Evolutionary conservation across 1,140 invertebrate species (phyloP).

Genomic region (Brachionus plicatilis): DNA sequence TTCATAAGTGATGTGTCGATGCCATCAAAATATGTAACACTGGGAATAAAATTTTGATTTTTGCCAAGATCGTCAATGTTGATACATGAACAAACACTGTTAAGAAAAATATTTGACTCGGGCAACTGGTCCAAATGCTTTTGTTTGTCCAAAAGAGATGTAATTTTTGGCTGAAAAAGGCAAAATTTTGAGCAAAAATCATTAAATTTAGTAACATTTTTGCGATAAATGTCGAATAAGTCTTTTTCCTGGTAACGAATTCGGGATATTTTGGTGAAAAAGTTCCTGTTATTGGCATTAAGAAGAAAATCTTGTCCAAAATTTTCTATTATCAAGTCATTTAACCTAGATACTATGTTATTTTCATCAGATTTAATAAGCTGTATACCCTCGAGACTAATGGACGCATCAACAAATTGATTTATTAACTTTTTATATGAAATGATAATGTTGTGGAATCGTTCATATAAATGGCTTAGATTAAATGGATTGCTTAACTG

Average conservation of each 20-base stretch:
- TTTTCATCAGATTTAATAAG: background rate
- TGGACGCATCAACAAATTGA: background rate
- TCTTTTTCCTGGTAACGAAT: background rate
- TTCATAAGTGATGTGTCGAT: background rate
- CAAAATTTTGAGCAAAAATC: background rate
- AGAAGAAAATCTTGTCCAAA: background rate
- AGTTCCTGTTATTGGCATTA: background rate
- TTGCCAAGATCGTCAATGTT: background rate
- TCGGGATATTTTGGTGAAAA: background rate
- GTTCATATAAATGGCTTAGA: background rate
- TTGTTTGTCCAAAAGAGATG: background rate
- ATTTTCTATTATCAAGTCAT: background rate
- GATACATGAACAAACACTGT: background rate
- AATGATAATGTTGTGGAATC: background rate
- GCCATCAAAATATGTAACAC: background rate
- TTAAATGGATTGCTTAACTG: background rate
- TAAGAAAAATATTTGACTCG: background rate
- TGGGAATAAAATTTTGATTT: background rate
- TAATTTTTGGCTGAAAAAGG: background rate
- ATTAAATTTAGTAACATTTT: background rate
- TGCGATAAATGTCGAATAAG: background rate
- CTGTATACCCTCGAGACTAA: background rate
- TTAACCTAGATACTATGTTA: background rate
- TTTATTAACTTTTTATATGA: background rate
- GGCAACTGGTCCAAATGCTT: background rate